These are phyloP conservation scores for Lamellibrachia luymesi DNA, from an alignment of 1,140 invertebrate genomes.

Conservation along the genomic window DNA sequence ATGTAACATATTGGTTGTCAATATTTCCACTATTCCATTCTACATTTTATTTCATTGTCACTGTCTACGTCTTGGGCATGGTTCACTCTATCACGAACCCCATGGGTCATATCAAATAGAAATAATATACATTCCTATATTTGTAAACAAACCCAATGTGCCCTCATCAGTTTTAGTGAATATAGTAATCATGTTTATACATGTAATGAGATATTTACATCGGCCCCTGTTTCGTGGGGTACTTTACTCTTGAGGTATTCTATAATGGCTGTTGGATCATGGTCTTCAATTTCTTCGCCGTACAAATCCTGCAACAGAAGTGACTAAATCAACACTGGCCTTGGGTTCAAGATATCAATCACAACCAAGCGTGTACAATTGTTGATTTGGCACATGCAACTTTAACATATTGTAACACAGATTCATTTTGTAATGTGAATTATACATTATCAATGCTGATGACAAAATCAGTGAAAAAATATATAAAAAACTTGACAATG, in stretches of 20 bases:
- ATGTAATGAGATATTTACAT: neutral
- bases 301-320: conserved; percentile 18
- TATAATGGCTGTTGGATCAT: conserved; percentile 22
- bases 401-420: neutral
- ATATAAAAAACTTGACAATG: neutral
- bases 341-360: neutral
- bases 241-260: conserved; percentile 21
- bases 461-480: neutral
- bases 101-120: neutral
- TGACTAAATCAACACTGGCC: neutral
- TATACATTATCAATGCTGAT: neutral
- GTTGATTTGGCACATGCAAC: neutral
- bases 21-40: neutral
- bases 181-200: neutral
- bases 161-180: neutral
- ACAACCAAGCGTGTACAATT: neutral
- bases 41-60: neutral
- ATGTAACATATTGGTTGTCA: neutral
- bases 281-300: conserved; percentile 26
- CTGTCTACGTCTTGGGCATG: neutral
- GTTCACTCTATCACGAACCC: too few relatives aligned
- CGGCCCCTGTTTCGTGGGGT: neutral
- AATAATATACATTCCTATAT: neutral
- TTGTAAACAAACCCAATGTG: neutral
- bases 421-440: neutral